Base-by-base conservation (phyloP, 2,888 invertebrate species). In the Ennomos erosarius region DNA sequence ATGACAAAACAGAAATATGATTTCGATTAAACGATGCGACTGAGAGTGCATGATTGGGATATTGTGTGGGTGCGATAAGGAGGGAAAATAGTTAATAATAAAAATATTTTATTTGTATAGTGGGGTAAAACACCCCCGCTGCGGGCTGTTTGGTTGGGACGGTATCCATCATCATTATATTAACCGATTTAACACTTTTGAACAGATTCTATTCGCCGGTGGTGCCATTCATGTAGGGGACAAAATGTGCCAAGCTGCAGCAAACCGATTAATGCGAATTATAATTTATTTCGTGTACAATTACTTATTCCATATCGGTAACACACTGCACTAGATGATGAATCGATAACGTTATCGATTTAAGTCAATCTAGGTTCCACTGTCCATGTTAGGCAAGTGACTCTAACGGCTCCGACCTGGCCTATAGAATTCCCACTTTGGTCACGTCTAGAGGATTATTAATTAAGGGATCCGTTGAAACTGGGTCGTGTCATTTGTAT, bases 1-100 rank as follows among this genome's bases (percentile, higher is more conserved):
- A 92, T 92, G 91, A 92, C 92, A 90, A 91, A 90, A 91, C 90
- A 91, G 91, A 92, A 92, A 92, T 91, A 90, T 91, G 87, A 90
- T 92, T 90, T 90, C 91, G 92, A 92, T 91, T 90, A 89, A 89
- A 89, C 76, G 70, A 88, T 80, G 84, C 64, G 84, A 90, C 78
- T 70, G 84, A 75, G 83, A 84, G 73, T 74, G 76, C 64, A 62
- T 65, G 71, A 84, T 85, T 74, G 70, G 77, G 65, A 67, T 69
- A 63, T 67, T 59, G 65, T 62, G 74, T 76, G 75, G 71, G 87
- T 78, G 83, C 68, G 85, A 90, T 75, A 75, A 81, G 79, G 89
- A 90, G 69, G 73, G 79, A 69, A 75, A 76, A 77, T 84, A 72
- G 90, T 90, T 91, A 92, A 90, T 91, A 92, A 91, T 91, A 92